These are phyloP conservation scores for Anoura caudifer DNA, from an alignment of 2,113 vertebrate genomes.

Conservation along the genomic window DNA sequence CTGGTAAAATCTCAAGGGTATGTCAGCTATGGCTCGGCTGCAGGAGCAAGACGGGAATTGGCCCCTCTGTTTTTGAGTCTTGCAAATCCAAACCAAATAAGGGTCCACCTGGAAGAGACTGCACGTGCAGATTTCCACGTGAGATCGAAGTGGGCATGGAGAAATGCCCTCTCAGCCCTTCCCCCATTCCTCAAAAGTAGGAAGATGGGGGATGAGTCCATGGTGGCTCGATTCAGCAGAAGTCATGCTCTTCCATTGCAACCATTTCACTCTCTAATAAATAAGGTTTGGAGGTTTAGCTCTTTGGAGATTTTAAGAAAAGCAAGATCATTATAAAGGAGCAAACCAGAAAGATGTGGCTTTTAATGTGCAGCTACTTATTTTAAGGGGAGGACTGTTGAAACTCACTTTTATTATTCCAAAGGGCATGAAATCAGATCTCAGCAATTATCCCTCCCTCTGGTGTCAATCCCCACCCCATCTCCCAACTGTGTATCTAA, in stretches of 20 bases:
- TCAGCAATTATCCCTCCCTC: background rate
- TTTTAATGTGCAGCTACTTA: background rate
- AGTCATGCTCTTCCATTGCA: background rate
- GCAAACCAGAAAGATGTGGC: background rate
- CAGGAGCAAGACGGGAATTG: background rate
- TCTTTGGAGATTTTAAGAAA: background rate
- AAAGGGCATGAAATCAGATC: background rate
- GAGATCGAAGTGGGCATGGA: background rate
- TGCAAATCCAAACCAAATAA: conserved; percentile 19
- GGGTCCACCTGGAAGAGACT: background rate
- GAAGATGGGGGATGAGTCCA: background rate
- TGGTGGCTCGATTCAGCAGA: background rate
- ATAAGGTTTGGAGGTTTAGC: background rate
- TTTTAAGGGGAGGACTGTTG: background rate
- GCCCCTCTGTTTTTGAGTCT: background rate
- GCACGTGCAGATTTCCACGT: background rate
- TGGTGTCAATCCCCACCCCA: background rate
- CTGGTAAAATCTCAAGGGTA: conserved; percentile 1
- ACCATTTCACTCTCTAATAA: background rate
- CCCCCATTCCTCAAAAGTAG: background rate
- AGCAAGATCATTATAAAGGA: background rate
- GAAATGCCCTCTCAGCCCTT: background rate
- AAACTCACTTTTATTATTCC: background rate
- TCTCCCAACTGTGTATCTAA: background rate
- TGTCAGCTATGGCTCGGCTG: background rate